Percentiles rank a stretch among this genome's conserved stretches.
phyloP scores from a whole-genome alignment of 2,797 vertebrate genomes.

The Brachymystax lenok region DNA sequence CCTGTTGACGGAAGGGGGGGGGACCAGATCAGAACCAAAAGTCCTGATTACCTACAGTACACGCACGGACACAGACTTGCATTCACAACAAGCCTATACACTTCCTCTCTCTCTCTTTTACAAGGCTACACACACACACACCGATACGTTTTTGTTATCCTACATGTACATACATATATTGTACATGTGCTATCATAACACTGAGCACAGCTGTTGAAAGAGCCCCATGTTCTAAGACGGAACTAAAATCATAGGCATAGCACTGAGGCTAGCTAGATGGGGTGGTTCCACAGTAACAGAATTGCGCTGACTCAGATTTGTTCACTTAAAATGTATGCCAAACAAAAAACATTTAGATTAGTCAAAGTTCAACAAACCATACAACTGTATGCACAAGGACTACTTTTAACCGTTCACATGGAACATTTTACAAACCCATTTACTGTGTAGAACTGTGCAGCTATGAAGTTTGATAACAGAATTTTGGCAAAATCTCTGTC shows the following conservation, averaged over 20 bases:
- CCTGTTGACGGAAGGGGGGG: constrained; percentile 18
- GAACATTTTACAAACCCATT: too few species aligned
- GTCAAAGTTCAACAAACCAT: too few species aligned
- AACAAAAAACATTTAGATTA: too few species aligned
- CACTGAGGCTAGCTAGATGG: too few species aligned
- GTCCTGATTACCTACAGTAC: not conserved
- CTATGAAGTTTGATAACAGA: too few species aligned
- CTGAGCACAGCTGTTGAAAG: not conserved
- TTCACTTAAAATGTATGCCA: too few species aligned
- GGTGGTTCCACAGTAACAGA: too few species aligned
- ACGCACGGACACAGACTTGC: not conserved
- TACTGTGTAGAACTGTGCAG: too few species aligned
- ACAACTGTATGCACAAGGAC: too few species aligned
- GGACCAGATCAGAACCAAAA: not conserved
- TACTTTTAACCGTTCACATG: too few species aligned
- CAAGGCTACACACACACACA: not conserved
- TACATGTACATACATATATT: not conserved
- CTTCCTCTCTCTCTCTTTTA: not conserved
- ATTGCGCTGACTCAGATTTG: too few species aligned
- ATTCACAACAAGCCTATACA: not conserved
- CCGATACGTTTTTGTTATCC: not conserved
- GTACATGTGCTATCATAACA: not conserved
- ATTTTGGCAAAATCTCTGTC: too few species aligned
- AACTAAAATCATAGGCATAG: not conserved
- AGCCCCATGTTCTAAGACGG: not conserved